These are phyloP conservation scores for Pollimyrus isidori DNA, from an alignment of 2,113 vertebrate genomes.

Conservation along the genomic window DNA sequence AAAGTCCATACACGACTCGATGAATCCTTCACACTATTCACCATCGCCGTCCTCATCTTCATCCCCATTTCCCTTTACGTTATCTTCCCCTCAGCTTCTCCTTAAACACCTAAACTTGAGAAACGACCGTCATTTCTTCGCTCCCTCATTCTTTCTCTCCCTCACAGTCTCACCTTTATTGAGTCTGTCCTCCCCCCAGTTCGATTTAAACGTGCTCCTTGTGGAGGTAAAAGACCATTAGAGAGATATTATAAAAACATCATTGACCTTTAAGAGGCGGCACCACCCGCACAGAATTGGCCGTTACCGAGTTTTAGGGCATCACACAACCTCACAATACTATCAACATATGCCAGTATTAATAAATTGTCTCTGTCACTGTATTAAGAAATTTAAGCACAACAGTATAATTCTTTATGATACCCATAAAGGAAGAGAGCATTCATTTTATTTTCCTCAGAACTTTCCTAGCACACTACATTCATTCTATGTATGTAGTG, in stretches of 20 bases:
- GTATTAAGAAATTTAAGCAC: slow-evolving; percentile 91
- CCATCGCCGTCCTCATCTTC: not conserved
- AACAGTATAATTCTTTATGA: slow-evolving; percentile 82
- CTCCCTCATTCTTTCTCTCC: not conserved
- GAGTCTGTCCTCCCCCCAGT: not conserved
- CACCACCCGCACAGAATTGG: slow-evolving; percentile 32
- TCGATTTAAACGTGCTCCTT: slow-evolving; percentile 14
- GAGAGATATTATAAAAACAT: slow-evolving; percentile 59
- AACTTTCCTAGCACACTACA: slow-evolving; percentile 76
- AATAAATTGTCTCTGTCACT: slow-evolving; percentile 80
- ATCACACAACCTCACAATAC: slow-evolving; percentile 36
- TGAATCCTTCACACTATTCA: not conserved
- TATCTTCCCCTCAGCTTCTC: not conserved
- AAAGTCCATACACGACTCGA: not conserved
- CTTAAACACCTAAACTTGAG: not conserved
- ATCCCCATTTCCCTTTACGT: not conserved
- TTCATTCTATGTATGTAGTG: no score
- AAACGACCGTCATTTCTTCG: not conserved
- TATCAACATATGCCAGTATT: slow-evolving; percentile 81
- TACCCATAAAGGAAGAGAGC: slow-evolving; percentile 74
- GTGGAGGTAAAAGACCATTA: slow-evolving; percentile 32
- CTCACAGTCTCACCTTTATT: not conserved
- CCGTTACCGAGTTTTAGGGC: slow-evolving; percentile 43
- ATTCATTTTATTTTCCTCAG: slow-evolving; percentile 67
- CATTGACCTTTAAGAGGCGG: slow-evolving; percentile 58